Percentiles rank a stretch among this genome's conserved stretches.
phyloP scores from a whole-genome alignment of 1,140 invertebrate species.

The Marisa cornuarietis region DNA sequence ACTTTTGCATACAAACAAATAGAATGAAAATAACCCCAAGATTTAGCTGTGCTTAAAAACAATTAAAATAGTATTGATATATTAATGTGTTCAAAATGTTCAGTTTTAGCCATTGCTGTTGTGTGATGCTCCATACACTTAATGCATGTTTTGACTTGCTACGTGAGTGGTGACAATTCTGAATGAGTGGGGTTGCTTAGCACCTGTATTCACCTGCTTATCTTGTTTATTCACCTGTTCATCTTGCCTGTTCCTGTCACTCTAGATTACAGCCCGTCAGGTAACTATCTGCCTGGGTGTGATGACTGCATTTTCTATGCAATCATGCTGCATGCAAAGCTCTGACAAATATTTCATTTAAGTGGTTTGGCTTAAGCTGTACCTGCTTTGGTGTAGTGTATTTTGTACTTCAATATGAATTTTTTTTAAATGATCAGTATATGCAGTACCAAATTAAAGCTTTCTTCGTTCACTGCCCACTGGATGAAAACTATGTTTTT shows the following conservation, averaged over 20 bases:
- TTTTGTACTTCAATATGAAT: background rate
- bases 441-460: too few relatives aligned
- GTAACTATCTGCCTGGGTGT: conserved; percentile 16
- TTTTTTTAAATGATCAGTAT: too few relatives aligned
- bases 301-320: conserved; percentile 1
- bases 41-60: too few relatives aligned
- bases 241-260: conserved; percentile 20
- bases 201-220: background rate
- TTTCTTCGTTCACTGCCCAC: too few relatives aligned
- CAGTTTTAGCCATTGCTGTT: too few relatives aligned
- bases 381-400: conserved; percentile 1
- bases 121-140: background rate
- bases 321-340: background rate
- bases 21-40: too few relatives aligned
- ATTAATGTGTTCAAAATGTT: too few relatives aligned
- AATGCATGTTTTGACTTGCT: background rate
- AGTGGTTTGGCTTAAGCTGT: background rate
- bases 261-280: conserved; percentile 27
- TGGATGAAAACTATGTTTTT: too few relatives aligned
- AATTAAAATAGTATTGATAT: too few relatives aligned
- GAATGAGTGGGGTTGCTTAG: background rate
- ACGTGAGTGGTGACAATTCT: background rate
- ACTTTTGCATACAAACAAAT: too few relatives aligned
- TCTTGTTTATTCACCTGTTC: background rate
- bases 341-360: background rate